A percentile compares a stretch with the other conserved stretches of the same genome.
Conservation (phyloP, 2,797 vertebrate species). For the Gallinago stenura region DNA sequence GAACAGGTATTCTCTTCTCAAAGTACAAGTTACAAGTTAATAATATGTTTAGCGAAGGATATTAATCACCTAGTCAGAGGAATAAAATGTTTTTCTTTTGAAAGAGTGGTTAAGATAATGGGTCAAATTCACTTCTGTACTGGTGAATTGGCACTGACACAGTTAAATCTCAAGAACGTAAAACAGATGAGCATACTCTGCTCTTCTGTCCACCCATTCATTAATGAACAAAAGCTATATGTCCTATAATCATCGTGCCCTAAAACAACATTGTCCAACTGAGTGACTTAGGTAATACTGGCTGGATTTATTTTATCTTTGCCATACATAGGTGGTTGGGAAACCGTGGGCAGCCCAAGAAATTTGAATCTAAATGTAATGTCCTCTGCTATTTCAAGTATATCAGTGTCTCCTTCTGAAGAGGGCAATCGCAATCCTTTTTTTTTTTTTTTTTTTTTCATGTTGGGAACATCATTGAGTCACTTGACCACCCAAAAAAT, state of each 20-base stretch:
- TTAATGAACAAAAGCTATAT: not conserved
- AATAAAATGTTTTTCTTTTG: not conserved
- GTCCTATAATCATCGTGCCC: not conserved
- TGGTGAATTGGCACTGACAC: not conserved
- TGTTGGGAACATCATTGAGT: not conserved
- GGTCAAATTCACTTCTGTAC: not conserved
- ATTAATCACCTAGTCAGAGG: not conserved
- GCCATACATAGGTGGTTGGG: fast-evolving
- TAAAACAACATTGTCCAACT: not conserved
- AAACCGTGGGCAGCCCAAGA: not conserved
- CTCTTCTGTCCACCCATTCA: not conserved
- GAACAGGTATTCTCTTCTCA: not conserved
- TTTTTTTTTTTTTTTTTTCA: not conserved
- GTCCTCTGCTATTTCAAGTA: not conserved
- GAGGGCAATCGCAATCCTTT: not conserved
- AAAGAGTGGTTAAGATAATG: not conserved
- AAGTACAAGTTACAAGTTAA: not conserved
- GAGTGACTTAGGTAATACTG: not conserved
- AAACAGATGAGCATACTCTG: not conserved
- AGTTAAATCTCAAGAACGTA: not conserved
- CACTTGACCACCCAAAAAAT: not conserved
- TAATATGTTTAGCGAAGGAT: not conserved
- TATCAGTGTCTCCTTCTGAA: not conserved
- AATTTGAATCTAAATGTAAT: not conserved
- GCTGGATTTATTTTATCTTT: not conserved